Base-by-base conservation (phyloP, 1,140 invertebrate species). In the Drosophila simulans region DNA sequence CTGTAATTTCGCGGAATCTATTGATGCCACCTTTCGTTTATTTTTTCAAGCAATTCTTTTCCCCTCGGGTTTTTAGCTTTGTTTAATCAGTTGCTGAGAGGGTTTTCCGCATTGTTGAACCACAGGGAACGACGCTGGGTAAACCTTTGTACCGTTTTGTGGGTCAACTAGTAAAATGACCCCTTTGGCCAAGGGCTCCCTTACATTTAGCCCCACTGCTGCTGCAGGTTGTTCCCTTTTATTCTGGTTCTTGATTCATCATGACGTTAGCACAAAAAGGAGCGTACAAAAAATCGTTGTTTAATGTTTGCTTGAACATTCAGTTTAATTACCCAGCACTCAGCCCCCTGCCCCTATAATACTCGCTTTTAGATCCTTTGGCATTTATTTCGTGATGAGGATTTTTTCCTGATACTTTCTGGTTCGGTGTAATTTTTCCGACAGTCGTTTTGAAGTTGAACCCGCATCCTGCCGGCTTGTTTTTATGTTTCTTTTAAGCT, bases 251-350 rank as follows among this genome's bases (percentile, higher is more conserved):
- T 69, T 40, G 40, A 35, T 49, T 53, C 58, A 74, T 65, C 39
- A 43, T 56, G 56, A 51, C 46, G 48, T 56, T 56, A 52, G 27
- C 31, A 20, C 51, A 48, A 73, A 74, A 70, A 71, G 63, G 35
- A 46, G 34, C 34, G 39, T 49, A 31, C 7, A 56, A 43, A 46
- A 54, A 60, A 31, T 27, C 45, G 34, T 49, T 62, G 51, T 42
- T 70, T 58, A 62, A 71, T 77, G 55, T 84, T 77, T 80, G 57
- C 64, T 63, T 59, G 45, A 85, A 65, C 73, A 74, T 80, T 85
- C 63, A 70, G 72, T 85, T 80, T 80, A 80, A 80, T 85, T 86
- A 86, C 68, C 73, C 37, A 20, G n/a, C 68, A 10, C 48, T 40
- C 37, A 39, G 12, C 37, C 15, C 55, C 52, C 7, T 75, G 17